These are phyloP conservation scores for Danio choprae DNA, from an alignment of 2,797 vertebrate species.

Conservation along the genomic window DNA sequence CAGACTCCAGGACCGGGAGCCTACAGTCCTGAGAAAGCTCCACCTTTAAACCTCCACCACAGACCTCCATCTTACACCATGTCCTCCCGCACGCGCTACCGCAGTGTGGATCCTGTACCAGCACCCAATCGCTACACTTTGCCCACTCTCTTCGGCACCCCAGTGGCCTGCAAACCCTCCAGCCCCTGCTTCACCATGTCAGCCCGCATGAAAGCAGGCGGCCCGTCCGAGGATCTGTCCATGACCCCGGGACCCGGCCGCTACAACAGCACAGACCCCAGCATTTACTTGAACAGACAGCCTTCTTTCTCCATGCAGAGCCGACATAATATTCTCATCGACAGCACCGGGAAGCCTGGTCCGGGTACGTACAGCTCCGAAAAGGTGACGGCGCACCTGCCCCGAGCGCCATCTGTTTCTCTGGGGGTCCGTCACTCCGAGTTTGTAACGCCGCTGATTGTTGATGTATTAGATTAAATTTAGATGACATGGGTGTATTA, in stretches of 20 bases:
- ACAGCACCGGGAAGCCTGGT: slow-evolving; percentile 73
- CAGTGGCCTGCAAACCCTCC: slow-evolving; percentile 78
- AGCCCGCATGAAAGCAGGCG: slow-evolving; percentile 65
- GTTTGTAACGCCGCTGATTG: slow-evolving; percentile 79
- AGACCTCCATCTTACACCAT: slow-evolving; percentile 85
- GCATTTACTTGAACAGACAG: slow-evolving; percentile 77
- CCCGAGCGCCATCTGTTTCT: slow-evolving; percentile 80
- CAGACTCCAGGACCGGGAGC: slow-evolving; percentile 86
- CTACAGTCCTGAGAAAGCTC: slow-evolving; percentile 86
- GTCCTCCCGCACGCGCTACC: slow-evolving; percentile 79
- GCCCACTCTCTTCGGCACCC: slow-evolving; percentile 82
- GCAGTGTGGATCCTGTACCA: slow-evolving; percentile 76
- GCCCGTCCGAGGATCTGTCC: slow-evolving; percentile 79
- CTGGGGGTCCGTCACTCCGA: slow-evolving; percentile 85
- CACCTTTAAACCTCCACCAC: slow-evolving; percentile 74
- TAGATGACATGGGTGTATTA: too few relatives aligned
- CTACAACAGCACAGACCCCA: slow-evolving; percentile 82
- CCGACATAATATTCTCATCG: slow-evolving; percentile 71
- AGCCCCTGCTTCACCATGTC: slow-evolving; percentile 83
- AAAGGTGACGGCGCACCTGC: slow-evolving; percentile 75
- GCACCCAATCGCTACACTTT: slow-evolving; percentile 88
- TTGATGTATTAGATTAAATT: slow-evolving; percentile 71
- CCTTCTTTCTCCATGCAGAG: slow-evolving; percentile 88
- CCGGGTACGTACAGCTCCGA: slow-evolving; percentile 85
- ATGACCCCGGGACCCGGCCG: slow-evolving; percentile 83